A percentile compares a stretch with the other conserved stretches of the same genome.
phyloP scores from a whole-genome alignment of 1,140 invertebrate species.

The Drosophila paulistorum region DNA sequence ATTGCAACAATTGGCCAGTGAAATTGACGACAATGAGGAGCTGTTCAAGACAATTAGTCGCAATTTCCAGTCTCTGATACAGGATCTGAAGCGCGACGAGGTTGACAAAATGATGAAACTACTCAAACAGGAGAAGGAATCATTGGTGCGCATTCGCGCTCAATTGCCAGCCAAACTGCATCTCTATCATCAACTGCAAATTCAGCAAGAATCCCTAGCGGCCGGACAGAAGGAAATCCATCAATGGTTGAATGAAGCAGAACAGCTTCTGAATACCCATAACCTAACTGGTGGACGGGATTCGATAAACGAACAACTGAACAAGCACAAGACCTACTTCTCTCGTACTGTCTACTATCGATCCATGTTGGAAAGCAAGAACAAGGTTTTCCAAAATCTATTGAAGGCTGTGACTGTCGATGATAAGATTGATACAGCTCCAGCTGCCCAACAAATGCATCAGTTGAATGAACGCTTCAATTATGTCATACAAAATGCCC shows the following conservation, averaged over 20 bases:
- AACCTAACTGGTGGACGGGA: constrained; percentile 89
- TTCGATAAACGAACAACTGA: constrained; percentile 88
- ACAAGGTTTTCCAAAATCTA: constrained; percentile 96
- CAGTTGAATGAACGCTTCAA: constrained; percentile 92
- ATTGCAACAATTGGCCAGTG: constrained; percentile 90
- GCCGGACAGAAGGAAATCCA: constrained; percentile 93
- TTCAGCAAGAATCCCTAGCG: constrained; percentile 95
- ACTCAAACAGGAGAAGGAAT: constrained; percentile 95
- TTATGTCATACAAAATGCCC: constrained; percentile 88
- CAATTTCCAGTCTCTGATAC: constrained; percentile 94
- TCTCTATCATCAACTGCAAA: constrained; percentile 91
- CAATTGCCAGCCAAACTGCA: constrained; percentile 91
- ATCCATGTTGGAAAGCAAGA: constrained; percentile 96
- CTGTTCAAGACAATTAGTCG: constrained; percentile 94
- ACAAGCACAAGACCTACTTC: constrained; percentile 94
- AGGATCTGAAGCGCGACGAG: constrained; percentile 94
- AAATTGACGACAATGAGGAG: constrained; percentile 94
- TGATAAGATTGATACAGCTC: constrained; percentile 88
- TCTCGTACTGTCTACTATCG: constrained; percentile 94
- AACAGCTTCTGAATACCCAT: constrained; percentile 87
- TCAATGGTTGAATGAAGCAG: constrained; percentile 93
- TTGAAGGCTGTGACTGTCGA: constrained; percentile 89
- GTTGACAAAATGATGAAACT: constrained; percentile 95
- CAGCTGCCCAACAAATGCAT: constrained; percentile 88
- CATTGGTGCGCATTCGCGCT: constrained; percentile 91